These are phyloP conservation scores for Semaprochilodus insignis DNA, from an alignment of 2,797 vertebrate genomes.

Conservation along the genomic window DNA sequence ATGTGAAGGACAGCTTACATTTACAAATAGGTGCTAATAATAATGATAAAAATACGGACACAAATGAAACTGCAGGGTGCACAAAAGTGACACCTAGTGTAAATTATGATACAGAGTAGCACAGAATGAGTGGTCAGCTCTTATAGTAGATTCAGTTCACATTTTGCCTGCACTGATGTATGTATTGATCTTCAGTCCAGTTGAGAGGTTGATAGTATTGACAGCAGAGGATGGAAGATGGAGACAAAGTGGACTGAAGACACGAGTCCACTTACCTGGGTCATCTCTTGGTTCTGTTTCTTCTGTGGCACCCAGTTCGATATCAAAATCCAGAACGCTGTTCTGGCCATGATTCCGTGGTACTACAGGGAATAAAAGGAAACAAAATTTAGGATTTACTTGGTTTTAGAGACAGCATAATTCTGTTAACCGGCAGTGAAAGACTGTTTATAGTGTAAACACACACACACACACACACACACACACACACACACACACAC, in stretches of 20 bases:
- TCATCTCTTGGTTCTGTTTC: conserved; percentile 91
- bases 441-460: no score
- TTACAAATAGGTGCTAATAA: no score
- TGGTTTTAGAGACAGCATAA: not conserved
- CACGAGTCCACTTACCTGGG: conserved; percentile 81
- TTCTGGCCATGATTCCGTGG: conserved; percentile 87
- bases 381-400: not conserved
- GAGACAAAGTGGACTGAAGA: not conserved
- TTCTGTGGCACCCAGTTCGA: conserved; percentile 92
- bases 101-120: not conserved
- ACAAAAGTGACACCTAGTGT: no score
- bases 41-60: no score
- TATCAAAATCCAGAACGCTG: conserved; percentile 89
- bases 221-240: not conserved
- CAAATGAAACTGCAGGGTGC: no score
- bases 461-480: no score
- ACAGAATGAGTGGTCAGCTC: not conserved
- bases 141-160: not conserved
- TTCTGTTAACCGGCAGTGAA: no score
- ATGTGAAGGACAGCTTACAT: no score
- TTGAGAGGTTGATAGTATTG: not conserved
- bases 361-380: conserved; percentile 76
- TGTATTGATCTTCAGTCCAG: not conserved
- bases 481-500: no score
- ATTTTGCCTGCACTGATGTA: not conserved